These are phyloP conservation scores for Melanaphis sacchari DNA, from an alignment of 1,140 invertebrate genomes.

Conservation along the genomic window DNA sequence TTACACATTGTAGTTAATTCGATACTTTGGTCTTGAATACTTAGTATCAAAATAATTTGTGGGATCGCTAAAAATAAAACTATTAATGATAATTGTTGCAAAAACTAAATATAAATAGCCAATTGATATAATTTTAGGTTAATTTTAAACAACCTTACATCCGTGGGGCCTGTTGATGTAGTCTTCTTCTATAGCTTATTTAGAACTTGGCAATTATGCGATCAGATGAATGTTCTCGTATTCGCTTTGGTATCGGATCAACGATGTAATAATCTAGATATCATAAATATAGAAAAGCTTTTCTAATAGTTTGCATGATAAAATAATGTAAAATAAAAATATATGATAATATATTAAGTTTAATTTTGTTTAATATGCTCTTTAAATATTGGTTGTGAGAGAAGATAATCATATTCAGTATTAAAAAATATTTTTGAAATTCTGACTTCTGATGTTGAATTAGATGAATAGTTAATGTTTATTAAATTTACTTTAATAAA, in stretches of 20 bases:
- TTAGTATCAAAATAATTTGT: too few species aligned
- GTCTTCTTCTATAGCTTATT: not conserved
- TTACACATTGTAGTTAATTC: too few species aligned
- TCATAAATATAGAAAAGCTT: not conserved
- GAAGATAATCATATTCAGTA: not conserved
- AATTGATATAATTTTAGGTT: not conserved
- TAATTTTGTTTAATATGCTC: too few species aligned
- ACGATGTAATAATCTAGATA: not conserved
- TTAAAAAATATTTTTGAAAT: not conserved
- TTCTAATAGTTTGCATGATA: not conserved
- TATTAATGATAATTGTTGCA: not conserved
- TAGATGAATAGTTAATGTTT: not conserved
- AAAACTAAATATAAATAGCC: not conserved
- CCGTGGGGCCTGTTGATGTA: not conserved
- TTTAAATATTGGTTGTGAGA: not conserved
- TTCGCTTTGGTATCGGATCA: not conserved
- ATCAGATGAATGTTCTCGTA: not conserved
- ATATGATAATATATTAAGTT: not conserved
- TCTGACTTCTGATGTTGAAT: not conserved
- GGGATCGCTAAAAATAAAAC: not conserved
- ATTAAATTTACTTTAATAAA: not conserved
- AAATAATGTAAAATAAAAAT: not conserved
- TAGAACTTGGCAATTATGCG: not conserved
- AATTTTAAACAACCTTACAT: not conserved
- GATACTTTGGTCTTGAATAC: too few species aligned